Base-by-base conservation (phyloP, 2,888 invertebrate genomes). In the Linnaemya vulpina region DNA sequence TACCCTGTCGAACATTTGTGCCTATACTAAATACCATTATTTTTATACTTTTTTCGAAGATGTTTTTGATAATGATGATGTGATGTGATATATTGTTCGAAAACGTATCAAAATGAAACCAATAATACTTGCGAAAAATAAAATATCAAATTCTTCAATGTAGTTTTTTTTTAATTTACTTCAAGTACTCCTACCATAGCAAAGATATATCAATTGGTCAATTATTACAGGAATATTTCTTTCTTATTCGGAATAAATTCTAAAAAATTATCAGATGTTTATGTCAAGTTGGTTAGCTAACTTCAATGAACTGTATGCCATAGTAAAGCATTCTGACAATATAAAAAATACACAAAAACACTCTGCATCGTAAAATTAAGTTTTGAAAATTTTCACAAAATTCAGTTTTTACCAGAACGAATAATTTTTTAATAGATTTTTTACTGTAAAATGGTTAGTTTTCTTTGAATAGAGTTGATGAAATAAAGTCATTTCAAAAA, bases 111-210 rank as follows among this genome's bases (percentile, higher is more conserved):
- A 46, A 30, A 62, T 46, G 4, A 43, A 51, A 10, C 51, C 62
- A 68, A 60, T 46, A 53, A 17, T 70, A 70, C 81, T 76, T 75
- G 68, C 62, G 60, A 71, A 71, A 82, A 49, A 46, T 68, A 35
- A 67, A 71, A 82, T 20, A 46, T 22, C 7, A 73, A 58, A 25
- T 20, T 20, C 25, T 60, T 58, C 58, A 80, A 67, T 51, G 25
- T 51, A 73, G 51, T 67, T 65, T 43, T 53, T 70, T 9, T 53
- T 53, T 53, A n/a, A 38, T 53, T 15, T 38, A 30, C 3, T 30
- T 13, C 17, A 62, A 35, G 0, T 43, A 43, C 13, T 43, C 13
- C 17, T 13, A 20, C 35, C 40, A 63, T 15, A 22, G 22, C 22
- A 25, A 65, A 22, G 3, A 43, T 25, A 46, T 65, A 22, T 65